Base-by-base conservation (phyloP, 2,113 vertebrate species). In the Hemichromis elongatus region DNA sequence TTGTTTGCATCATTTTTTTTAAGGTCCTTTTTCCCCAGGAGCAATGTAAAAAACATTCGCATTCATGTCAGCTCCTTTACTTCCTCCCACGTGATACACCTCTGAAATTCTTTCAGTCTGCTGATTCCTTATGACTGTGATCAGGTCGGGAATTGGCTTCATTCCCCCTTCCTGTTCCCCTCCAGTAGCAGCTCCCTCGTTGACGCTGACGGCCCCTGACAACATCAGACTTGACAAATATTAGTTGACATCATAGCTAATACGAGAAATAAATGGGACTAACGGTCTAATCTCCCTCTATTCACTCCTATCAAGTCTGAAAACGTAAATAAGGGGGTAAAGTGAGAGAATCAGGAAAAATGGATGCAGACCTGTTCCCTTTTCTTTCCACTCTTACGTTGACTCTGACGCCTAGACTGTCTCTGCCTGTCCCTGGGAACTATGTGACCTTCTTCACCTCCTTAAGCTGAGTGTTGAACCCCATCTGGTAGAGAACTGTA, bases 401-500 rank as follows among this genome's bases (percentile, higher is more conserved):
- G 4, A 26, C 26, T 78, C 63, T 35, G 40, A 80, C 84, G 56
- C 77, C 50, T n/a, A 3, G 18, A 21, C 55, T 14, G 66, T 47
- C 66, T 10, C 42, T 73, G 80, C 61, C 19, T 54, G 57, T 80
- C 53, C 82, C 66, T 92, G 95, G 94, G 93, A 93, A 95, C 90
- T 81, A 85, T 89, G 84, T 87, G 82, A 93, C 86, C 88, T 87
- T 57, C 83, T 37, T 89, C 84, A 87, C 88, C 90, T 80, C 83
- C 53, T 33, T 42, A 42, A 37, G n/a, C 78, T 75, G n/a, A 70
- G 82, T 61, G 57, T 42, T 75, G 54, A 75, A 78, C 89, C 70
- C 80, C 82, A 82, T 83, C 82, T 84, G 84, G 66, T 42, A 2
- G 11, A 4, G 40, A 77, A 55, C 57, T 52, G 35, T 14, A 13